These are phyloP conservation scores for Petaurus breviceps DNA, from an alignment of 2,113 vertebrate genomes.

Conservation along the genomic window DNA sequence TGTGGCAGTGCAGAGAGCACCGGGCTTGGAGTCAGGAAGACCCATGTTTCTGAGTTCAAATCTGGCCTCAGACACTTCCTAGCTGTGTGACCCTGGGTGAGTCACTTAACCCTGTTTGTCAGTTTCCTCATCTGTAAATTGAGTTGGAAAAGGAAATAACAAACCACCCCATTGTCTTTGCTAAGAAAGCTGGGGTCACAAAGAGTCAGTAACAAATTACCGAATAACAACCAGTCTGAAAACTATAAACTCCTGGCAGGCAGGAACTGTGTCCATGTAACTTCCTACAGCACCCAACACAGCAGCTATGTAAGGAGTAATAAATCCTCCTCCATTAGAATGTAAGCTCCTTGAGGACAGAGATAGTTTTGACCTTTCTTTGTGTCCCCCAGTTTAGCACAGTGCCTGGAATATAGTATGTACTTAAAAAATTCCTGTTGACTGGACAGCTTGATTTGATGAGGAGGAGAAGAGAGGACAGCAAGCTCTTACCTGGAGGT, in stretches of 20 bases:
- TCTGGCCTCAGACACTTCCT: neutral
- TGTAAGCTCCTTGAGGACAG: neutral
- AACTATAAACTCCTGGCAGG: neutral
- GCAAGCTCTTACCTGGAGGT: conserved; percentile 57
- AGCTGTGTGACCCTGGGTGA: neutral
- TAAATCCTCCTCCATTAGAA: neutral
- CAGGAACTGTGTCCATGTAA: neutral
- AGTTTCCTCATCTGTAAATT: neutral
- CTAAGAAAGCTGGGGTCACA: neutral
- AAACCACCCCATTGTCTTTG: neutral
- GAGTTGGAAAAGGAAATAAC: neutral
- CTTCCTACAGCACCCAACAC: neutral
- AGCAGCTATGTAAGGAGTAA: neutral
- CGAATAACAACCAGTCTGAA: neutral
- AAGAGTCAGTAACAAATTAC: neutral
- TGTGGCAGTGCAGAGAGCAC: neutral
- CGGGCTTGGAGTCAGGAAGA: neutral
- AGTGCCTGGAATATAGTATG: neutral
- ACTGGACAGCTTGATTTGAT: neutral
- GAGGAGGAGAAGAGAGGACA: neutral
- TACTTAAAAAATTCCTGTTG: conserved; percentile 26
- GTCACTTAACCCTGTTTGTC: neutral
- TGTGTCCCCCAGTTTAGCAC: neutral
- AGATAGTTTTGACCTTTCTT: neutral
- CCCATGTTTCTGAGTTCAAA: neutral